Evolutionary conservation across 2,888 invertebrate genomes (phyloP).

Genomic region (Elysia crispata): DNA sequence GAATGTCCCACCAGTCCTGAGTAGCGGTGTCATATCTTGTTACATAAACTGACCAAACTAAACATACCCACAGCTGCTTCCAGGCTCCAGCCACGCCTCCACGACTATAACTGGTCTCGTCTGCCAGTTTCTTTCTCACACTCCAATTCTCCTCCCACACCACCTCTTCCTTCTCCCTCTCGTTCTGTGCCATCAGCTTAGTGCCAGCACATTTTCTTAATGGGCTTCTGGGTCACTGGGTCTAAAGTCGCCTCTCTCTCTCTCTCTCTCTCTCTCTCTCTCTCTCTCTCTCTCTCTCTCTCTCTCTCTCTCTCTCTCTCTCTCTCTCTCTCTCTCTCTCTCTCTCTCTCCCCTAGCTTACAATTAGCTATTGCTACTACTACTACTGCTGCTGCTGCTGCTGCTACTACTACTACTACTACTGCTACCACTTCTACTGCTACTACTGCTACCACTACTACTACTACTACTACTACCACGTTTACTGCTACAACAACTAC

Average conservation of each 20-base stretch:
- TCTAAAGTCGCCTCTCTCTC: not conserved
- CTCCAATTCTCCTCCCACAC: no score
- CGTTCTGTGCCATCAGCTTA: no score
- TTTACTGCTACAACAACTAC: not conserved
- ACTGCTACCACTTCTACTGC: slow-evolving; percentile 31
- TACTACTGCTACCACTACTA: slow-evolving; percentile 30
- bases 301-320: not conserved
- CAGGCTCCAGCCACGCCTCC: no score
- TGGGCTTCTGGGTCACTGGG: not conserved
- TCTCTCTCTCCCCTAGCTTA: not conserved
- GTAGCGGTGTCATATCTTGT: no score
- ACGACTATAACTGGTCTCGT: no score
- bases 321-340: not conserved
- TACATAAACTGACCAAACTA: no score
- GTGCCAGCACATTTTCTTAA: no score
- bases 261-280: slow-evolving; percentile 24
- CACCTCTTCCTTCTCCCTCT: no score
- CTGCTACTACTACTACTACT: slow-evolving; percentile 25
- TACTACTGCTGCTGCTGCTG: not conserved
- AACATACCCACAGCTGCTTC: no score
- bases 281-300: slow-evolving; percentile 31
- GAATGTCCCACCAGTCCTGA: no score
- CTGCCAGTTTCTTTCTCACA: no score
- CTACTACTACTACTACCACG: slow-evolving; percentile 15
- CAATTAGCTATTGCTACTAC: not conserved